Percentiles rank a stretch among this genome's conserved stretches.
Evolutionary conservation across 1,140 invertebrate genomes (phyloP).

Genomic region (Protaetia brevitarsis): DNA sequence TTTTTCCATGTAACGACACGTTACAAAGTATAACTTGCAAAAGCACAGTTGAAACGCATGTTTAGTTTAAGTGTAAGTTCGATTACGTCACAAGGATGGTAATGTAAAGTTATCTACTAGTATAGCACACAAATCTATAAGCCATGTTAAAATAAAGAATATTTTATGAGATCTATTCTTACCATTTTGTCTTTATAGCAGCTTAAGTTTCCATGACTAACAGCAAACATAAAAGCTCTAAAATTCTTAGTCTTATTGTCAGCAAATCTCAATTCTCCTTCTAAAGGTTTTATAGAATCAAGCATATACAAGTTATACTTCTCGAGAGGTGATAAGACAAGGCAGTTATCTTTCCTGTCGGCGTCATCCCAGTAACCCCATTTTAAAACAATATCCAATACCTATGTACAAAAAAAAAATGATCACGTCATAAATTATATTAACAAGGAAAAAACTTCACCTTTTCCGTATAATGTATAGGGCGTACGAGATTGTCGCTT

Average conservation of each 20-base stretch:
- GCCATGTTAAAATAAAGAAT: background rate
- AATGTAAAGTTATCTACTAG: background rate
- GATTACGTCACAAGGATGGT: background rate
- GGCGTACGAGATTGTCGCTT: conserved; percentile 66
- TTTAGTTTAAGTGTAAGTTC: background rate
- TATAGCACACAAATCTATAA: too few relatives aligned
- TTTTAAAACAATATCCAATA: conserved; percentile 64
- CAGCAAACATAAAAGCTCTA: conserved; percentile 73
- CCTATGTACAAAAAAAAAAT: conserved; percentile 51
- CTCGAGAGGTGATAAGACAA: conserved; percentile 63
- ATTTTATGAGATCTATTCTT: conserved; percentile 35
- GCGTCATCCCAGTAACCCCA: conserved; percentile 85
- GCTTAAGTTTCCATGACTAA: conserved; percentile 72
- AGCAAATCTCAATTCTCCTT: conserved; percentile 74
- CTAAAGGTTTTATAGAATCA: conserved; percentile 55
- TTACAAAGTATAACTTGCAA: too few relatives aligned
- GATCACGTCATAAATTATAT: background rate
- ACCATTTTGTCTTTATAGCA: conserved; percentile 78
- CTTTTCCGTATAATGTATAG: conserved; percentile 74
- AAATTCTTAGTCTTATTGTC: conserved; percentile 72
- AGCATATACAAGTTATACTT: conserved; percentile 51
- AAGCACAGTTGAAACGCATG: conserved; percentile 18
- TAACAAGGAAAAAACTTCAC: conserved; percentile 41
- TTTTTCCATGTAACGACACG: too few relatives aligned
- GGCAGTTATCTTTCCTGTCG: conserved; percentile 75